A percentile compares a stretch with the other conserved stretches of the same genome.
Evolutionary conservation across 2,797 vertebrate genomes (phyloP).

Genomic region (Myripristis murdjan): DNA sequence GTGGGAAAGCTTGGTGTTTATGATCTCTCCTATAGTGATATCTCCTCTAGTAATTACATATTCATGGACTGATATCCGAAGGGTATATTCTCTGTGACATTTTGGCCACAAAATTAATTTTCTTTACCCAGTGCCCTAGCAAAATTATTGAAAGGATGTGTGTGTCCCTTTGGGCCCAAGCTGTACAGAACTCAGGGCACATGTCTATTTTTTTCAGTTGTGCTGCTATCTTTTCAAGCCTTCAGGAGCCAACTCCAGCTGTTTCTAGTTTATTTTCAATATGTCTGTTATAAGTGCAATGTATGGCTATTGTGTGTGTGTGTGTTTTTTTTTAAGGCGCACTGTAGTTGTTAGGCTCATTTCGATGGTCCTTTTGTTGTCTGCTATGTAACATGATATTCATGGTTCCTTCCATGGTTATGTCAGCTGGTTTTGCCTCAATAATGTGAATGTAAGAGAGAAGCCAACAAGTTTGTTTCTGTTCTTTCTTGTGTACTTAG

Average conservation of each 20-base stretch:
- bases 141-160: conserved; percentile 10
- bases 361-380: conserved; percentile 23
- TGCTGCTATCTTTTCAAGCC: conserved; percentile 34
- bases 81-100: background rate
- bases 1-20: background rate
- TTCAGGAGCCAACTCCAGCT: conserved; percentile 20
- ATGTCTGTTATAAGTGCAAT: conserved; percentile 24
- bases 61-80: background rate
- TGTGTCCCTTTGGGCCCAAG: background rate
- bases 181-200: conserved; percentile 16
- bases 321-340: conserved; percentile 12
- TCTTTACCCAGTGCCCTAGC: background rate
- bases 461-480: background rate
- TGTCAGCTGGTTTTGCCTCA: conserved; percentile 30
- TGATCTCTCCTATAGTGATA: background rate
- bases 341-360: conserved; percentile 18
- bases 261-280: conserved; percentile 28
- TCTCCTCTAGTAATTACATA: background rate
- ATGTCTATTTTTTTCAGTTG: conserved; percentile 22
- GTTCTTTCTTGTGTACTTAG: background rate
- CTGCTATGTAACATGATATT: conserved; percentile 21
- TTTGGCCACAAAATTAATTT: background rate
- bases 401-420: conserved; percentile 17
- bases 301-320: conserved; percentile 8
- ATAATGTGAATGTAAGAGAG: conserved; percentile 29